Conservation (phyloP, 2,797 vertebrate species). For the Glossophaga mutica region DNA sequence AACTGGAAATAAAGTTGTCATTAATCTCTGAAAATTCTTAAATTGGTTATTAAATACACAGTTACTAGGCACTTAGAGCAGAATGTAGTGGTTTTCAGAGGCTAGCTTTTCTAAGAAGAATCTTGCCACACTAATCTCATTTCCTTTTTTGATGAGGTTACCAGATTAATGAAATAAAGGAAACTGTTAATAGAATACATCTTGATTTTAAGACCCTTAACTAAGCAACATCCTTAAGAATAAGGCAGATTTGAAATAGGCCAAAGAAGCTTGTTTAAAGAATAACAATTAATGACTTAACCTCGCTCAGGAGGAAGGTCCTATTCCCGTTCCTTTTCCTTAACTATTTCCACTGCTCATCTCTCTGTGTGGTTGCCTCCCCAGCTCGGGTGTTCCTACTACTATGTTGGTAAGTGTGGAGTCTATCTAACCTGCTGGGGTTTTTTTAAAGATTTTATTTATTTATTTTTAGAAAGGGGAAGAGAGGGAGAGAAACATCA, state of each 20-base stretch:
- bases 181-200: background rate
- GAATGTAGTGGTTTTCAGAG: background rate
- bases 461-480: background rate
- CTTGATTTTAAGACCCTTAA: constrained; percentile 34
- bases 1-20: background rate
- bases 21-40: background rate
- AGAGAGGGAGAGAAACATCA: background rate
- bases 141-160: background rate
- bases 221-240: background rate
- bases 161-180: background rate
- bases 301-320: background rate
- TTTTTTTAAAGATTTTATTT: background rate
- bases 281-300: background rate
- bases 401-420: background rate
- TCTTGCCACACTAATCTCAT: background rate
- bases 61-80: background rate
- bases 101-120: background rate
- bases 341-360: background rate
- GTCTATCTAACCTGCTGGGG: background rate
- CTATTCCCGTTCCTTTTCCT: background rate
- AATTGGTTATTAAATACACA: background rate
- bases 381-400: background rate
- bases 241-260: background rate
- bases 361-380: background rate
- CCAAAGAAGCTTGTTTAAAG: background rate